These are phyloP conservation scores for Rhabdophis nuchalis DNA, from an alignment of 2,797 vertebrate species.

Conservation along the genomic window DNA sequence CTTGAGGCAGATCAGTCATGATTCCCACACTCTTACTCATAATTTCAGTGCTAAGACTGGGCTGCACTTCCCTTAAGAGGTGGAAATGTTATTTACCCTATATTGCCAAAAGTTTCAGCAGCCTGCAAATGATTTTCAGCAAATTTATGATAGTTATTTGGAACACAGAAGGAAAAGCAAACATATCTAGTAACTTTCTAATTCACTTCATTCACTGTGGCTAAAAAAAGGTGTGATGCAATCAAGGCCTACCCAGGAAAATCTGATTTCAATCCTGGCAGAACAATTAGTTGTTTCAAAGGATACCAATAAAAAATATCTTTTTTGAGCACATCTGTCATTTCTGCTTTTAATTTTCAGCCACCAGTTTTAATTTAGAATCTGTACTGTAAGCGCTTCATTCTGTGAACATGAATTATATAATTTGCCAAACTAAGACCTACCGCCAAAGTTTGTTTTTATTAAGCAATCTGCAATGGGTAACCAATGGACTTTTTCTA, in stretches of 20 bases:
- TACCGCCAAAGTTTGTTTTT: slow-evolving; percentile 66
- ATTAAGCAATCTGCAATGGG: slow-evolving; percentile 66
- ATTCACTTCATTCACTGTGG: slow-evolving; percentile 55
- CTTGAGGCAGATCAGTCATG: background rate
- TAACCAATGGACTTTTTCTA: slow-evolving; percentile 51
- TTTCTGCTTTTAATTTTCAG: slow-evolving; percentile 78
- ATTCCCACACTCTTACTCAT: background rate
- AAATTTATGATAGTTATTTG: slow-evolving; percentile 49
- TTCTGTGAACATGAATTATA: slow-evolving; percentile 74
- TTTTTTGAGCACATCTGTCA: slow-evolving; percentile 72
- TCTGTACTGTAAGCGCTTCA: slow-evolving; percentile 62
- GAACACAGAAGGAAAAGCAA: slow-evolving; percentile 49
- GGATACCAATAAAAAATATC: slow-evolving; percentile 68
- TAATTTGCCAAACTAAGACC: slow-evolving; percentile 66
- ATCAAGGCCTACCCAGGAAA: slow-evolving; percentile 63
- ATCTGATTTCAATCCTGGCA: slow-evolving; percentile 72
- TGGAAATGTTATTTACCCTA: slow-evolving; percentile 48
- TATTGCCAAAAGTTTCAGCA: slow-evolving; percentile 49
- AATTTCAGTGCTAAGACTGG: slow-evolving; percentile 4
- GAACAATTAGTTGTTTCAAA: slow-evolving; percentile 68
- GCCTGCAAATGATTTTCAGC: slow-evolving; percentile 48
- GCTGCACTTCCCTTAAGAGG: background rate
- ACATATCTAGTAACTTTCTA: slow-evolving; percentile 68
- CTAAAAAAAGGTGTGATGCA: slow-evolving; percentile 69
- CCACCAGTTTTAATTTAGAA: slow-evolving; percentile 72